Evolutionary conservation across 2,797 vertebrate genomes (phyloP).

Genomic region (Bradypodion pumilum): DNA sequence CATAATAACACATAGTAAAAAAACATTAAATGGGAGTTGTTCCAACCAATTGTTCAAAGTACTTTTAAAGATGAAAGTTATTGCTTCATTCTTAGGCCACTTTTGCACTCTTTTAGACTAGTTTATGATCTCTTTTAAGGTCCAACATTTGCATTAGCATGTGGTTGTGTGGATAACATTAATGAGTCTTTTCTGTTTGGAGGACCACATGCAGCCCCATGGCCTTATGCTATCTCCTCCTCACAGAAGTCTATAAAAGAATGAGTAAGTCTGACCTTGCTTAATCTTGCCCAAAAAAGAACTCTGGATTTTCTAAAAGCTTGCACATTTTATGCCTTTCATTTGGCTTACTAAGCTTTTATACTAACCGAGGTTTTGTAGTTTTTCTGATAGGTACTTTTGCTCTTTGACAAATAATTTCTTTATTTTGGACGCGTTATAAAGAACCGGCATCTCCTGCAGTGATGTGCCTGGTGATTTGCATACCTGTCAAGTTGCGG

Average conservation of each 20-base stretch:
- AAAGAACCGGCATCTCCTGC: background rate
- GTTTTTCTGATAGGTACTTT: background rate
- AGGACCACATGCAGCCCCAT: no score
- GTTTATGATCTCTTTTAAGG: background rate
- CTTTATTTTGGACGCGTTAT: background rate
- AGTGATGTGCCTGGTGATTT: background rate
- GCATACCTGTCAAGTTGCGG: no score
- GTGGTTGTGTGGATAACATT: no score
- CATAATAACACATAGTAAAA: background rate
- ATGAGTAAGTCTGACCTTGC: background rate
- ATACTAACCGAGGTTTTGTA: background rate
- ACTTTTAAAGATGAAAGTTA: background rate
- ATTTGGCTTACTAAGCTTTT: background rate
- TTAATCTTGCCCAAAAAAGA: background rate
- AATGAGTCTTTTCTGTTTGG: no score
- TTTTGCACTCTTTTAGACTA: background rate
- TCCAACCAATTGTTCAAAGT: background rate
- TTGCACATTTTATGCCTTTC: background rate
- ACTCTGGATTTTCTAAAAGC: background rate
- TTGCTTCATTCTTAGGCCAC: background rate
- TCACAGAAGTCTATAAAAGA: background rate
- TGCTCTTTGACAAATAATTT: background rate
- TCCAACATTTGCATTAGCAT: background rate
- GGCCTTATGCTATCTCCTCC: no score
- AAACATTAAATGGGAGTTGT: background rate